Evolutionary conservation across 2,888 invertebrate genomes (phyloP), one percentile per base, ranked within the genome.

Genomic region (Carabus problematicus): DNA sequence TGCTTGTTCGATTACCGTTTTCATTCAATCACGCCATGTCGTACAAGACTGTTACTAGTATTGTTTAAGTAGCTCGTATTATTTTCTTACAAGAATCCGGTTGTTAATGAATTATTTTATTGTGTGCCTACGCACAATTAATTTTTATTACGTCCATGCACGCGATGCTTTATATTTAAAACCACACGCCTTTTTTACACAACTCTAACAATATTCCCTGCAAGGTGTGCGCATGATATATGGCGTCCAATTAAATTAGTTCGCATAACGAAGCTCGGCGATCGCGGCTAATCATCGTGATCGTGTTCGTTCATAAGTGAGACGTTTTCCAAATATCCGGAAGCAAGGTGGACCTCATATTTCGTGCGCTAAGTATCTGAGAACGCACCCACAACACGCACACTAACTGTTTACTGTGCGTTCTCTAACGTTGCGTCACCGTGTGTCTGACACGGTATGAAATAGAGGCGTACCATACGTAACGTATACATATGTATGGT

Each of bases 71-170:
- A 67, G 67, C 67, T 49, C 58, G 43, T 60, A 67, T 42, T 43
- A 67, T 67, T 67, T 67, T 14, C 60, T 60, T 67, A 52, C 52
- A 67, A 54, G 67, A 67, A 67, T 67, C 67, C 67, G 67, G 67
- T 67, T 67, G 60, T 59, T 60, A 67, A 67, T 67, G 67, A 67
- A 67, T 67, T 67, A 67, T 67, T 67, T 67, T 67, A 67, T 67
- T 67, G 67, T 67, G 59, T 60, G 49, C 67, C 67, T 60, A 67
- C 67, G 60, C 67, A 67, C 67, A 67, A 67, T 67, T 67, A 67
- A 67, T 67, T 67, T 67, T 67, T 67, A 67, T 55, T 55, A 67
- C 29, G 42, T 42, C 9, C 11, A 40, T 55, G 47, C 67, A 67
- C 67, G 67, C 67, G 60, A 67, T 49, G 52, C 60, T 59, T 52